Conservation (phyloP, 2,797 vertebrate genomes). For the Anolis apletophallus region DNA sequence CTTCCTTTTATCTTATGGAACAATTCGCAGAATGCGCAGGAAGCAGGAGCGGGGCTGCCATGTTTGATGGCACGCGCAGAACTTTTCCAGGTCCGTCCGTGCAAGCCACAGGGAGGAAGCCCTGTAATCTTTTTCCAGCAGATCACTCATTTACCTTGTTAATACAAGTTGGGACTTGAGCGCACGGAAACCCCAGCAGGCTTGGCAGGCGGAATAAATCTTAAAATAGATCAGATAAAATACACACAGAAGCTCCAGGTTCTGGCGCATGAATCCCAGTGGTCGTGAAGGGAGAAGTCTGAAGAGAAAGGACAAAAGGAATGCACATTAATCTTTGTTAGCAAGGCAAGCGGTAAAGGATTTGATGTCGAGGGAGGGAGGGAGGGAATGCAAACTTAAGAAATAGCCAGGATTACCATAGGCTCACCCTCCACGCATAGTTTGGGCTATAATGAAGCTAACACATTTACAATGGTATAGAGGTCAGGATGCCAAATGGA, state of each 20-base stretch:
- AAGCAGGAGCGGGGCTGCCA: background rate
- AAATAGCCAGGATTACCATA: background rate
- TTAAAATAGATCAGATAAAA: constrained; percentile 32
- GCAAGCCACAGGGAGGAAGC: constrained; percentile 4
- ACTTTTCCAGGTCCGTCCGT: background rate
- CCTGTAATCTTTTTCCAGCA: constrained; percentile 5
- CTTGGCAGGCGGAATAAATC: constrained; percentile 3
- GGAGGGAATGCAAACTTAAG: background rate
- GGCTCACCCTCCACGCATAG: background rate
- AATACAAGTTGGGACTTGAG: background rate
- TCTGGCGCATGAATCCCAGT: background rate
- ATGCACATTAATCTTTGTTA: constrained; percentile 25
- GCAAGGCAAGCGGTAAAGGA: background rate
- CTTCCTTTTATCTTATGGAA: background rate
- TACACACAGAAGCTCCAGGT: background rate
- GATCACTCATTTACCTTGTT: constrained; percentile 9
- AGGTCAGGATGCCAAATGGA: background rate
- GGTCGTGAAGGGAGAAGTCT: background rate
- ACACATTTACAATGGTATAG: background rate
- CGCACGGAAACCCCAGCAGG: background rate
- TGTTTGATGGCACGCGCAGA: background rate
- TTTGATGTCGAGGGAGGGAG: background rate
- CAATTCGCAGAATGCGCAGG: background rate
- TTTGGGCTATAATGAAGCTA: background rate
- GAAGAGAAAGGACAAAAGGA: constrained; percentile 16